phyloP scores from a whole-genome alignment of 64 coral and sea anemone genomes.

The Hydrozoanthus tunicans region DNA sequence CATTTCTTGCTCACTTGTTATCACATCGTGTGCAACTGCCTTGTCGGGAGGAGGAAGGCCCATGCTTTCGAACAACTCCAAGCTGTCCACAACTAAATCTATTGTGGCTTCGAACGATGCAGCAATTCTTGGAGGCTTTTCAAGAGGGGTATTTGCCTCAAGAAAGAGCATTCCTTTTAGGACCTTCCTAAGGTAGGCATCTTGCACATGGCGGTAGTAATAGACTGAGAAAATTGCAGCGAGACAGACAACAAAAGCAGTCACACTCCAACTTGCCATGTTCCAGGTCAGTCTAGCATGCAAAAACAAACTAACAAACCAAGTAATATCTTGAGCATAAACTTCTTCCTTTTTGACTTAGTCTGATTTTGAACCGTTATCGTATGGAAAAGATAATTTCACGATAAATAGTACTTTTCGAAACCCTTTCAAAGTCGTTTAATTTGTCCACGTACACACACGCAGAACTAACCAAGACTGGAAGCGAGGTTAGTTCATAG shows the following conservation, averaged over 20 bases:
- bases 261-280: slow-evolving; percentile 43
- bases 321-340: no score
- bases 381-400: no score
- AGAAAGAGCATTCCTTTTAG: slow-evolving; percentile 62
- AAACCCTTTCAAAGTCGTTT: no score
- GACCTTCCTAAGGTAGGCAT: slow-evolving; percentile 37
- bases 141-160: slow-evolving; percentile 31
- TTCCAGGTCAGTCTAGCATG: not conserved
- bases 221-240: slow-evolving; percentile 34
- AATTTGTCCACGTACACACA: no score
- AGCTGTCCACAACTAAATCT: slow-evolving; percentile 61
- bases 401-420: no score
- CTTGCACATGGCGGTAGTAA: slow-evolving; percentile 41
- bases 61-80: slow-evolving; percentile 69
- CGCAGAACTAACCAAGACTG: no score
- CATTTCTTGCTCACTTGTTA: slow-evolving; percentile 71
- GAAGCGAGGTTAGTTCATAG: no score
- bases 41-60: slow-evolving; percentile 59
- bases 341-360: no score
- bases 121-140: slow-evolving; percentile 40
- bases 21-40: slow-evolving; percentile 71
- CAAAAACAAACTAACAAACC: not conserved
- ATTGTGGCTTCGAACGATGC: slow-evolving; percentile 73
- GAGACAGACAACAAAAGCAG: slow-evolving; percentile 13
- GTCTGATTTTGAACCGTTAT: no score